Conservation (phyloP, 2,888 invertebrate species). For the Hyles lineata region DNA sequence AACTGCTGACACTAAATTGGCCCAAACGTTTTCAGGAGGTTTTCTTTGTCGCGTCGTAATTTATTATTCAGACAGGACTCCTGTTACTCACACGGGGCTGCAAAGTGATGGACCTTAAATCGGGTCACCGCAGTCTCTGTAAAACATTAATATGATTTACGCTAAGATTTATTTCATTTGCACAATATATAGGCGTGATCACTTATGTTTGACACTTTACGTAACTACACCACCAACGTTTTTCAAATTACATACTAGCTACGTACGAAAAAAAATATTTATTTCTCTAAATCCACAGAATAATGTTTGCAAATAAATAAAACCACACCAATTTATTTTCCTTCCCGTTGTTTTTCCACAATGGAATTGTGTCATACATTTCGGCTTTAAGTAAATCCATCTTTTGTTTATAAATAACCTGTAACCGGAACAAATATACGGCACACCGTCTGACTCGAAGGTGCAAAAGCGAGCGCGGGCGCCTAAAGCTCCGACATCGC, state of each 20-base stretch:
- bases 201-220: conserved; percentile 16
- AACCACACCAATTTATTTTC: conserved; percentile 14
- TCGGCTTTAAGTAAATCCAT: conserved; percentile 73
- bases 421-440: conserved; percentile 81
- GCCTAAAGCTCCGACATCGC: conserved; percentile 56
- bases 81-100: conserved; percentile 8
- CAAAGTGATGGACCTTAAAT: conserved; percentile 12
- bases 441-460: conserved; percentile 80
- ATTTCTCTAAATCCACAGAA: not conserved
- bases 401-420: conserved; percentile 81
- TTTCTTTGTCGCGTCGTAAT: conserved; percentile 17
- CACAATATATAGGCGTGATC: conserved; percentile 4
- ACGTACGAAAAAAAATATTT: not conserved
- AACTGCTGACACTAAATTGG: conserved; percentile 20
- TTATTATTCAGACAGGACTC: conserved; percentile 11
- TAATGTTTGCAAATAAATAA: conserved; percentile 12
- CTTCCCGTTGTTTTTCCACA: not conserved
- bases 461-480: conserved; percentile 69
- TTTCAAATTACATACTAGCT: not conserved
- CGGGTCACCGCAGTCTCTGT: conserved; percentile 9
- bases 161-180: conserved; percentile 5
- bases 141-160: conserved; percentile 21
- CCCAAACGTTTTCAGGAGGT: conserved; percentile 7
- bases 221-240: conserved; percentile 11
- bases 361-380: conserved; percentile 75